These are phyloP conservation scores for Sciaenops ocellatus DNA, from an alignment of 2,797 vertebrate species.

Conservation along the genomic window DNA sequence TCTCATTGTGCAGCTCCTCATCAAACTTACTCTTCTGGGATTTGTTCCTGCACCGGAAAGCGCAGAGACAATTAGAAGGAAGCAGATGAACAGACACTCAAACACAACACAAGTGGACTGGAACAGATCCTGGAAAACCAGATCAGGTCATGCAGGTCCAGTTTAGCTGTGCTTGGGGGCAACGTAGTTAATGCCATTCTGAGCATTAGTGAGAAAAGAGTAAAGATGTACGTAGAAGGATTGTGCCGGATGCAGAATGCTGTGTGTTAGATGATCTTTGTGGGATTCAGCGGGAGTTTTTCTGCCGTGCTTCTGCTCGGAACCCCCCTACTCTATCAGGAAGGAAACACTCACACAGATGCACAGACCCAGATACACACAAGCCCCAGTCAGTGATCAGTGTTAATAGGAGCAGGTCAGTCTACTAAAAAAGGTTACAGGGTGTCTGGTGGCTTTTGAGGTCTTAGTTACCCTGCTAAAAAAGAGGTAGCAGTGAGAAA, in stretches of 20 bases:
- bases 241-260: slow-evolving; percentile 66
- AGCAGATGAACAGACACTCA: slow-evolving; percentile 29
- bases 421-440: slow-evolving; percentile 53
- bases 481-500: slow-evolving; percentile 47
- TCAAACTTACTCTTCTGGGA: slow-evolving; percentile 95
- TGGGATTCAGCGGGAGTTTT: slow-evolving; percentile 57
- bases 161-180: slow-evolving; percentile 54
- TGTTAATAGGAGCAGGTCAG: slow-evolving; percentile 67
- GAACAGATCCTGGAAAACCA: slow-evolving; percentile 62
- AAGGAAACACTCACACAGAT: slow-evolving; percentile 74
- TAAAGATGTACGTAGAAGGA: slow-evolving; percentile 29
- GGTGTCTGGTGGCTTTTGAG: slow-evolving; percentile 42
- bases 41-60: slow-evolving; percentile 86
- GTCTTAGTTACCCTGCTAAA: slow-evolving; percentile 55
- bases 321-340: slow-evolving; percentile 67
- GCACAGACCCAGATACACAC: slow-evolving; percentile 66
- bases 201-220: slow-evolving; percentile 72
- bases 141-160: slow-evolving; percentile 75
- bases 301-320: slow-evolving; percentile 63
- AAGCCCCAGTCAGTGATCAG: slow-evolving; percentile 62
- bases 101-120: slow-evolving; percentile 30
- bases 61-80: slow-evolving; percentile 59
- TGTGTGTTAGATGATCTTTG: slow-evolving; percentile 73
- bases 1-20: slow-evolving; percentile 94
- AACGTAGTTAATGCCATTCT: slow-evolving; percentile 65